A percentile compares a stretch with the other conserved stretches of the same genome.
These are phyloP conservation scores for Catagonus wagneri DNA, from an alignment of 2,113 vertebrate species.

Conservation along the genomic window DNA sequence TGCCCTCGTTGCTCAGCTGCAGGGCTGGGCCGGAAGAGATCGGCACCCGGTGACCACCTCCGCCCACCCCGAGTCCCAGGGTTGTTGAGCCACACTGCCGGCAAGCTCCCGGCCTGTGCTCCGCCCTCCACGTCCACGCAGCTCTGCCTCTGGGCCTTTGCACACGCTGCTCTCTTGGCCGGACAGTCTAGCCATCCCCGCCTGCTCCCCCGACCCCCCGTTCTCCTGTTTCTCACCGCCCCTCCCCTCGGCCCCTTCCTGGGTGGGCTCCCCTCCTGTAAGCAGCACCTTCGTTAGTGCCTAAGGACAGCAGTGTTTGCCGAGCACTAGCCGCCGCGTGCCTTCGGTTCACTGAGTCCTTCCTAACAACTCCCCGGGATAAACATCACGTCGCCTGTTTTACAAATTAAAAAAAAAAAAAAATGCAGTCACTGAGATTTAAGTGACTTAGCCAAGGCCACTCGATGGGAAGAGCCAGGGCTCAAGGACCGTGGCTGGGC, in stretches of 20 bases:
- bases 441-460: neutral
- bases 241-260: neutral
- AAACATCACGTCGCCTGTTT: neutral
- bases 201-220: rapidly evolving
- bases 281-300: too few relatives aligned
- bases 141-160: neutral
- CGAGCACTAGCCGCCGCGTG: rapidly evolving
- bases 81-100: neutral
- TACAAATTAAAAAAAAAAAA: neutral
- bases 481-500: rapidly evolving
- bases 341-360: neutral
- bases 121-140: neutral
- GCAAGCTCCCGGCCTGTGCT: neutral
- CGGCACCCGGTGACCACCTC: neutral
- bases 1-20: neutral
- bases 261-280: rapidly evolving
- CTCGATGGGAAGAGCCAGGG: neutral
- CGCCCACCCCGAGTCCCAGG: neutral
- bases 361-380: neutral
- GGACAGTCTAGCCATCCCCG: neutral
- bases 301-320: neutral
- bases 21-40: slow-evolving; percentile 30
- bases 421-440: neutral
- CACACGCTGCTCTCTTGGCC: neutral
- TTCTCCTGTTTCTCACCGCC: neutral